These are phyloP conservation scores for Camponotus pennsylvanicus DNA, from an alignment of 1,140 invertebrate genomes.

Conservation along the genomic window DNA sequence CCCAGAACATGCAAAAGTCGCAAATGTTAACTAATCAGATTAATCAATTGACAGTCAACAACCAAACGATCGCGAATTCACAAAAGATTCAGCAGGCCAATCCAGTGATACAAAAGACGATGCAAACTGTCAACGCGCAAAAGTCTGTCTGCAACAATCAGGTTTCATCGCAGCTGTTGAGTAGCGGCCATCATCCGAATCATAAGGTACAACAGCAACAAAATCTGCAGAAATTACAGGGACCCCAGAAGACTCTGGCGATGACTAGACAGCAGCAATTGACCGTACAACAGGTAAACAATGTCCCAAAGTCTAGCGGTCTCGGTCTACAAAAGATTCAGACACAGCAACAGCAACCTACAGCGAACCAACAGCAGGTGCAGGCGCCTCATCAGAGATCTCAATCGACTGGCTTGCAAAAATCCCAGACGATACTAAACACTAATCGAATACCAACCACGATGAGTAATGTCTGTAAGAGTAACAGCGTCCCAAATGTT, in stretches of 20 bases:
- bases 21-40: slow-evolving; percentile 60
- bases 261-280: slow-evolving; percentile 68
- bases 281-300: slow-evolving; percentile 67
- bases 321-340: slow-evolving; percentile 79
- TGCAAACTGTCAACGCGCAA: slow-evolving; percentile 59
- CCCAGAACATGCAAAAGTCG: slow-evolving; percentile 70
- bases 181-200: slow-evolving; percentile 67
- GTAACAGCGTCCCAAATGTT: slow-evolving; percentile 81
- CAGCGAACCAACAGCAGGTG: slow-evolving; percentile 58
- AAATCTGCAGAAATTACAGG: slow-evolving; percentile 73
- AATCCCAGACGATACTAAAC: slow-evolving; percentile 74
- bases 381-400: slow-evolving; percentile 68
- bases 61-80: slow-evolving; percentile 73
- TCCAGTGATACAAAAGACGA: slow-evolving; percentile 70
- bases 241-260: slow-evolving; percentile 67
- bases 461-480: slow-evolving; percentile 81
- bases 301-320: slow-evolving; percentile 79
- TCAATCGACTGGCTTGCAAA: slow-evolving; percentile 73
- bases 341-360: slow-evolving; percentile 47
- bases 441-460: slow-evolving; percentile 76
- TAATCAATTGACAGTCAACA: slow-evolving; percentile 75
- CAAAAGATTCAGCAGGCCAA: slow-evolving; percentile 76
- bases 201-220: slow-evolving; percentile 75
- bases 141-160: slow-evolving; percentile 76
- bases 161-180: slow-evolving; percentile 48